A percentile compares a stretch with the other conserved stretches of the same genome.
Conservation (phyloP, 1,140 invertebrate species). For the Platorchestia sp. region DNA sequence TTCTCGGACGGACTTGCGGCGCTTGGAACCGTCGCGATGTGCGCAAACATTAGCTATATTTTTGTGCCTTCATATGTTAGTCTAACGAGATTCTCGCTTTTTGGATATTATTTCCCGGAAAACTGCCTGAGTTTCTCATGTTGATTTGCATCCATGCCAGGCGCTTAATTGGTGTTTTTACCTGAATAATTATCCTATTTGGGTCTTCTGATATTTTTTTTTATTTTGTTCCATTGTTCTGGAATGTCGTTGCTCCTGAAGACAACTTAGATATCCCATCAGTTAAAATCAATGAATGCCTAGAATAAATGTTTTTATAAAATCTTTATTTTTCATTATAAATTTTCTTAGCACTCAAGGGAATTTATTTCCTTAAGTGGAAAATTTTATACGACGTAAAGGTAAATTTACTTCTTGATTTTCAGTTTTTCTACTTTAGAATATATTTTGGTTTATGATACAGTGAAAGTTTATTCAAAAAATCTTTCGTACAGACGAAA, state of each 20-base stretch:
- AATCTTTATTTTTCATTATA: not conserved
- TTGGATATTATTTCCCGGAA: not conserved
- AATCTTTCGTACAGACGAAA: not conserved
- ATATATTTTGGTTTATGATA: not conserved
- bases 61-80: not conserved
- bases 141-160: not conserved
- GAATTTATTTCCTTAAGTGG: too few relatives aligned
- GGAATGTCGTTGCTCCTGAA: not conserved
- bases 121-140: not conserved
- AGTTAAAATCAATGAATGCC: not conserved
- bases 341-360: too few relatives aligned
- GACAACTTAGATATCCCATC: not conserved
- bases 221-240: not conserved
- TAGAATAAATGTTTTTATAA: not conserved
- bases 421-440: not conserved
- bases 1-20: not conserved
- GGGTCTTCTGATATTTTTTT: not conserved
- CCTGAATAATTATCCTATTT: not conserved
- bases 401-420: not conserved
- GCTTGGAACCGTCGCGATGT: not conserved
- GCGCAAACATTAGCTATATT: not conserved
- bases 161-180: not conserved
- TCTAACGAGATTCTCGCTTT: not conserved
- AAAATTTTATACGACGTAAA: too few relatives aligned
- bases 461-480: not conserved